Conservation (phyloP, 2,888 invertebrate genomes). For the Pterobdella sp. region DNA sequence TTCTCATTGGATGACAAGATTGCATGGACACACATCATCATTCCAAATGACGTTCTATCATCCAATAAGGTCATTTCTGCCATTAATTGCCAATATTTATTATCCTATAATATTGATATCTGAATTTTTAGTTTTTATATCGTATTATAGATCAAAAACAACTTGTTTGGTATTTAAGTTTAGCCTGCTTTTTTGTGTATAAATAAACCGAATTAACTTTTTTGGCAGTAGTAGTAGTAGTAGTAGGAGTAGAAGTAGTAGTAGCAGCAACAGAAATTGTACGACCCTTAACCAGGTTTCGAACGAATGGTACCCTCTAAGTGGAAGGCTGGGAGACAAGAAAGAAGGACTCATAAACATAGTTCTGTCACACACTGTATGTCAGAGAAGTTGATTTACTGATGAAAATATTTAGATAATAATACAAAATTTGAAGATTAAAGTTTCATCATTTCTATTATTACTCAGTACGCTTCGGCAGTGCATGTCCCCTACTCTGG, state of each 20-base stretch:
- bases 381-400: slow-evolving; percentile 23
- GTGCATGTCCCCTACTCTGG: background rate
- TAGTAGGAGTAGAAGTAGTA: no score
- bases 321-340: slow-evolving; percentile 87
- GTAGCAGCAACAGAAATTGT: no score
- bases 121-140: no score
- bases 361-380: slow-evolving; percentile 58
- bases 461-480: background rate
- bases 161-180: no score
- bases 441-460: background rate
- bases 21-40: slow-evolving; percentile 82
- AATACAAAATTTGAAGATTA: background rate
- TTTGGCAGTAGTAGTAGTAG: no score
- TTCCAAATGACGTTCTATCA: slow-evolving; percentile 70
- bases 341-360: slow-evolving; percentile 87
- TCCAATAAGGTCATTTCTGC: background rate
- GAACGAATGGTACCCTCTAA: slow-evolving; percentile 88
- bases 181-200: no score
- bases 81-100: no score
- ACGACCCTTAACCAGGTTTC: slow-evolving; percentile 66
- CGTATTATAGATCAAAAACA: no score
- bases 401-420: no score
- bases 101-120: no score
- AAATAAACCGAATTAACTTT: no score
- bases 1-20: slow-evolving; percentile 91